phyloP scores from a whole-genome alignment of 23 tunicate genomes.

The Styela plicata region DNA sequence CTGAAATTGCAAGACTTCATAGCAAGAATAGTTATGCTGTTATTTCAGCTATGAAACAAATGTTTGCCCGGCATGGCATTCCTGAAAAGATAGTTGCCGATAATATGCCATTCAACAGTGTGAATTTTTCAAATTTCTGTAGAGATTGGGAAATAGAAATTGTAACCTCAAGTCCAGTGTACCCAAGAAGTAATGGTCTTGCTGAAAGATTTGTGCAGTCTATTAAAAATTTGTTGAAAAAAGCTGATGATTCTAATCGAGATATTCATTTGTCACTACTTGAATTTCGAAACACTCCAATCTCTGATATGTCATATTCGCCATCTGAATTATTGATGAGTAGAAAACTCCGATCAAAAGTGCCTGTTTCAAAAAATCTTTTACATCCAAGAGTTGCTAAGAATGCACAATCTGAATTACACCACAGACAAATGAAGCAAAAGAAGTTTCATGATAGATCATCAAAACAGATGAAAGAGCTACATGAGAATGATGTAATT shows the following conservation, averaged over 20 bases:
- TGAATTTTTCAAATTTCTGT: constrained; percentile 15
- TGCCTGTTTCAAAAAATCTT: neutral
- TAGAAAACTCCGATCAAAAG: constrained; percentile 13
- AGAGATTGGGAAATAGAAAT: constrained; percentile 19
- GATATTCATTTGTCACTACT: constrained; percentile 23
- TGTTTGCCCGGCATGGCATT: constrained; percentile 41
- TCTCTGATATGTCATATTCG: constrained; percentile 15
- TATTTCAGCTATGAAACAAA: constrained; percentile 6
- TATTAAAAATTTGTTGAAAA: constrained; percentile 21
- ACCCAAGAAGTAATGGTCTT: constrained; percentile 31
- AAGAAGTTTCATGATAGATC: no score
- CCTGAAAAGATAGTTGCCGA: constrained; percentile 26
- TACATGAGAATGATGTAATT: no score
- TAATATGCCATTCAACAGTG: constrained; percentile 31
- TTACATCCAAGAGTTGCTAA: neutral
- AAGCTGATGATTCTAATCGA: constrained; percentile 24
- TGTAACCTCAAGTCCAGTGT: constrained; percentile 32
- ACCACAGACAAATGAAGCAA: neutral
- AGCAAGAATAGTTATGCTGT: constrained; percentile 32
- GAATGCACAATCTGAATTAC: neutral
- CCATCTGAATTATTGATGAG: constrained; percentile 32
- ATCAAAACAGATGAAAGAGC: no score
- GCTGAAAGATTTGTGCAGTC: constrained; percentile 35
- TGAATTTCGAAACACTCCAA: constrained; percentile 29
- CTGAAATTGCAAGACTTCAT: constrained; percentile 23